Base-by-base conservation (phyloP, 2,113 vertebrate species). In the Nothobranchius kuhntae region DNA sequence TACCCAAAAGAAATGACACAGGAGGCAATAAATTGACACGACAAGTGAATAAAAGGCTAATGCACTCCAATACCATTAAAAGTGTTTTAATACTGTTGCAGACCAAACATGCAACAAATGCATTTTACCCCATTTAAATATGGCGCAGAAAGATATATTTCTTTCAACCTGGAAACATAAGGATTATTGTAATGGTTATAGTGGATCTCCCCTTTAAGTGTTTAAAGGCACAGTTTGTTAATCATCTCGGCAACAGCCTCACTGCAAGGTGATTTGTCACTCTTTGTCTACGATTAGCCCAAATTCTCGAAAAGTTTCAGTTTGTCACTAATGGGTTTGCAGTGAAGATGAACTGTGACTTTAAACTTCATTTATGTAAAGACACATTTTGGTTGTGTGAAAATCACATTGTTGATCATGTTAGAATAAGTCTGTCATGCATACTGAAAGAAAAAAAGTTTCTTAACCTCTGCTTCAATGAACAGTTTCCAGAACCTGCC, bases 11-110 rank as follows among this genome's bases (percentile, higher is more conserved):
- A 98, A 99, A 96, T 94, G 97, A 99, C 96, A 99, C 97, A 86
- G 96, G 98, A 99, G 98, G 96, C 98, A 99, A 99, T 96, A 99
- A 99, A 98, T 98, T 95, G 97, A 99, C 95, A 99, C 98, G 94
- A 98, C 97, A 98, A 99, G 96, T 97, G 96, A 99, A 99, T 96
- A 98, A 99, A 99, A 99, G 96, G 96, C 96, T 98, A 98, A 98
- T 97, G 96, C 97, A 99, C 95, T 98, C 95, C 95, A 95, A 98
- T 98, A 98, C 96, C 91, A 98, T 96, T 98, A 94, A 99, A 99
- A 98, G 91, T 83, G 94, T 98, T 99, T 99, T 99, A 99, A 99
- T 99, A 95, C 96, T 98, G 98, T 99, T 99, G 98, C 98, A 99
- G 95, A 92, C 93, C 92, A 96, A 96, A 95, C 96, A 97, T 98